These are phyloP conservation scores for Eulemur mongoz DNA, from an alignment of 2,797 vertebrate species.

Conservation along the genomic window DNA sequence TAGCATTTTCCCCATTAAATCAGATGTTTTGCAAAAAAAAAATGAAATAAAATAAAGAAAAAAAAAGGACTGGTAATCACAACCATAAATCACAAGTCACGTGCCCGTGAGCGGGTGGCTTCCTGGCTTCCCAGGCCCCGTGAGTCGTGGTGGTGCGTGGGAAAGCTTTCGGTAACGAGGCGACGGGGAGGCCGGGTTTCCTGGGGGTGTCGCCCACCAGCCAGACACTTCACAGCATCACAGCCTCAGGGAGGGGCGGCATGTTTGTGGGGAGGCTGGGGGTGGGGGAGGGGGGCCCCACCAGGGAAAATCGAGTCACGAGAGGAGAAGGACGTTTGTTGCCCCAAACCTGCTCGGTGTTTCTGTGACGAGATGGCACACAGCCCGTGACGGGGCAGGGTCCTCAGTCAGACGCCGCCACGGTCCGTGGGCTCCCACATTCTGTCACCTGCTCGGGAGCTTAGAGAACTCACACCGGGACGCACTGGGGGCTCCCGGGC, in stretches of 20 bases:
- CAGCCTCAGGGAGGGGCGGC: neutral
- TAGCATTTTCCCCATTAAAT: constrained; percentile 58
- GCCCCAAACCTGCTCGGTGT: neutral
- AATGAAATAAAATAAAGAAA: neutral
- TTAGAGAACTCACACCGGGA: neutral
- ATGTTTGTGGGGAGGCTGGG: neutral
- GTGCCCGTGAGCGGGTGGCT: neutral
- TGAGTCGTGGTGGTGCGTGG: neutral
- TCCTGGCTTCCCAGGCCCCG: constrained; percentile 29
- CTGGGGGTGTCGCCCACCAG: neutral
- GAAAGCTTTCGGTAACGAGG: constrained; percentile 62
- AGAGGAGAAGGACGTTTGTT: neutral
- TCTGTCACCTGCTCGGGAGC: neutral
- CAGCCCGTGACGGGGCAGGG: neutral
- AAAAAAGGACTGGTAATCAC: neutral
- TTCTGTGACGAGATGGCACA: neutral
- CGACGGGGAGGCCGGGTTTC: neutral
- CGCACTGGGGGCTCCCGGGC: neutral
- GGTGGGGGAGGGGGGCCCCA: neutral
- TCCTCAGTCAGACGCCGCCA: neutral
- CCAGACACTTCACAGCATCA: constrained; percentile 24
- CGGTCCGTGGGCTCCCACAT: neutral
- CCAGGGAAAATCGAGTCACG: neutral
- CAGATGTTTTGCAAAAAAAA: constrained; percentile 57
- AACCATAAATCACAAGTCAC: constrained; percentile 50